phyloP scores from a whole-genome alignment of 92 coral and sea anemone species.

The Actinernus sp. region DNA sequence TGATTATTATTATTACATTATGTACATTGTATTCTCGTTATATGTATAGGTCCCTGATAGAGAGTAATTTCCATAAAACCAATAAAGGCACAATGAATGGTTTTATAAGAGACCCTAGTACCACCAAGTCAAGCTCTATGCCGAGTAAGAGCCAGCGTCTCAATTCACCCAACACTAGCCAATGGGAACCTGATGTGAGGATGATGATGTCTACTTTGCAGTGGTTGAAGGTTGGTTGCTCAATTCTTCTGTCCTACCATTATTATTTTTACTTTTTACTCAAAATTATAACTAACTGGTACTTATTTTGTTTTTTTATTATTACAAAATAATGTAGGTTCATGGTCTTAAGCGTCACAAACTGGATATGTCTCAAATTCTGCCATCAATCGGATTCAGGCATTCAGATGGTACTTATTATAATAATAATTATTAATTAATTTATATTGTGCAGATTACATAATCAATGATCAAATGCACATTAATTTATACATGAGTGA shows the following conservation, averaged over 20 bases:
- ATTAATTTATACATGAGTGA: no score
- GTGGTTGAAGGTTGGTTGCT: conserved; percentile 99
- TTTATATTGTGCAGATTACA: no score
- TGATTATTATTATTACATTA: no score
- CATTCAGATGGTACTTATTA: conserved; percentile 88
- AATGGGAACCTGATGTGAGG: conserved; percentile 95
- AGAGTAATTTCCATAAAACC: background rate
- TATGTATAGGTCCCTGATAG: conserved; percentile 2
- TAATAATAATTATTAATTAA: background rate
- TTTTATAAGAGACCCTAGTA: conserved; percentile 6
- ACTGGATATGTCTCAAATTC: conserved; percentile 92
- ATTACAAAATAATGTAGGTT: conserved; percentile 45
- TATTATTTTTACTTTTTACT: background rate
- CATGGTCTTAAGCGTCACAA: conserved; percentile 92
- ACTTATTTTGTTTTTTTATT: background rate
- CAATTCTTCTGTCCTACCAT: no score
- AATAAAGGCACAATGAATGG: conserved; percentile 14
- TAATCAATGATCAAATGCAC: no score
- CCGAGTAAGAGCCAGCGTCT: conserved; percentile 84
- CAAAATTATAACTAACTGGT: background rate
- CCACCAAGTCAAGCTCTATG: conserved; percentile 27
- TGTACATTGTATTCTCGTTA: no score
- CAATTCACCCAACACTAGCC: conserved; percentile 76
- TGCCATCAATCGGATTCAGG: conserved; percentile 93
- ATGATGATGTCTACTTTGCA: conserved; percentile 89